Evolutionary conservation across 2,888 invertebrate genomes (phyloP).

Genomic region (Leptothorax acervorum): DNA sequence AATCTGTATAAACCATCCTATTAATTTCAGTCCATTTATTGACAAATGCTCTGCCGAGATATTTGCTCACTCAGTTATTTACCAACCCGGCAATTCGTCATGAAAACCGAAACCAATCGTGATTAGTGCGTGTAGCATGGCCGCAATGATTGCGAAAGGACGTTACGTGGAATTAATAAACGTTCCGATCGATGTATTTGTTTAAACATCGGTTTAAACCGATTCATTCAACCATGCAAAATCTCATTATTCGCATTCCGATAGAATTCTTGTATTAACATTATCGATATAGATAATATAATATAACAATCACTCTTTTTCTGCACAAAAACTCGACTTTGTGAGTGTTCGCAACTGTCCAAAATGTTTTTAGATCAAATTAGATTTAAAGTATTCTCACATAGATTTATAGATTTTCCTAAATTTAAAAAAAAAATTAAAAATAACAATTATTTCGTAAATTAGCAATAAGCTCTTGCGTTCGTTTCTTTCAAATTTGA

Average conservation of each 20-base stretch:
- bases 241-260: constrained; percentile 46
- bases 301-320: neutral
- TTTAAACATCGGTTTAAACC: constrained; percentile 39
- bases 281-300: neutral
- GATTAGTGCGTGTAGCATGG: constrained; percentile 48
- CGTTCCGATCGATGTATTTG: constrained; percentile 46
- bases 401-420: neutral
- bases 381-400: neutral
- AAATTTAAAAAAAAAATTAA: neutral
- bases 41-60: constrained; percentile 49
- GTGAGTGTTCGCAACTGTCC: neutral
- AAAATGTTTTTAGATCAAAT: neutral
- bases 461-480: neutral
- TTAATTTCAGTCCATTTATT: constrained; percentile 48
- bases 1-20: constrained; percentile 40
- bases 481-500: neutral
- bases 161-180: constrained; percentile 56
- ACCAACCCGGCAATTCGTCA: constrained; percentile 50
- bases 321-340: neutral
- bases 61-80: constrained; percentile 53
- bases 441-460: neutral
- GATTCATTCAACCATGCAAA: constrained; percentile 28
- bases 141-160: constrained; percentile 55
- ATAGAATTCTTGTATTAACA: constrained; percentile 33
- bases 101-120: constrained; percentile 57